These are phyloP conservation scores for Glossophaga mutica DNA, from an alignment of 2,797 vertebrate genomes.

Conservation along the genomic window DNA sequence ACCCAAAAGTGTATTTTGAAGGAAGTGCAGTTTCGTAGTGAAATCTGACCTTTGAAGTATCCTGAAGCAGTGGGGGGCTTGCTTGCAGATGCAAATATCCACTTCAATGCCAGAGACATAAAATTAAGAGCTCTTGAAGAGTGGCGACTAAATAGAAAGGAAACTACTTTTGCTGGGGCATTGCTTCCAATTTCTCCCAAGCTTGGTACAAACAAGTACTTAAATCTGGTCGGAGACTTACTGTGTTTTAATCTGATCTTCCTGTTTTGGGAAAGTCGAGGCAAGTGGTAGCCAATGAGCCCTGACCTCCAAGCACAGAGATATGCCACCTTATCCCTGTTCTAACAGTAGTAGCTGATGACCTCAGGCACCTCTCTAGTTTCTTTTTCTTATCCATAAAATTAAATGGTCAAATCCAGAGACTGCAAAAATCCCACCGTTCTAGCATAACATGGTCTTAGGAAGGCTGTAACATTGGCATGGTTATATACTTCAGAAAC, in stretches of 20 bases:
- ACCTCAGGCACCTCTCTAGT: too few relatives aligned
- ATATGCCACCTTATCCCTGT: background rate
- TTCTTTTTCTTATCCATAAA: background rate
- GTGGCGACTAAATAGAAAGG: background rate
- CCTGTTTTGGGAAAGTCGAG: background rate
- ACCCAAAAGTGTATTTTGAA: conserved; percentile 16
- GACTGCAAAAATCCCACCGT: background rate
- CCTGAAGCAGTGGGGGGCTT: background rate
- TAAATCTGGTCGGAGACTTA: background rate
- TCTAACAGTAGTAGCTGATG: background rate
- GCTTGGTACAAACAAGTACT: background rate
- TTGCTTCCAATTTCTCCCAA: background rate
- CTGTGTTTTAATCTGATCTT: background rate
- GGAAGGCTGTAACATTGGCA: background rate
- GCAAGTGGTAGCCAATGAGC: background rate
- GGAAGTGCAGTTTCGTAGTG: background rate
- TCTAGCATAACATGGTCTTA: background rate
- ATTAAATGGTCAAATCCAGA: background rate
- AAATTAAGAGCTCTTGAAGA: background rate
- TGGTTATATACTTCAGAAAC: background rate
- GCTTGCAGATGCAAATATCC: background rate
- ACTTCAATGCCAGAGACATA: background rate
- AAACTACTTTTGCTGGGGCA: background rate
- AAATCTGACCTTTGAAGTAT: conserved; percentile 23
- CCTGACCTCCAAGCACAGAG: background rate